These are phyloP conservation scores for Grapholita molesta DNA, from an alignment of 1,140 invertebrate species.

Conservation along the genomic window DNA sequence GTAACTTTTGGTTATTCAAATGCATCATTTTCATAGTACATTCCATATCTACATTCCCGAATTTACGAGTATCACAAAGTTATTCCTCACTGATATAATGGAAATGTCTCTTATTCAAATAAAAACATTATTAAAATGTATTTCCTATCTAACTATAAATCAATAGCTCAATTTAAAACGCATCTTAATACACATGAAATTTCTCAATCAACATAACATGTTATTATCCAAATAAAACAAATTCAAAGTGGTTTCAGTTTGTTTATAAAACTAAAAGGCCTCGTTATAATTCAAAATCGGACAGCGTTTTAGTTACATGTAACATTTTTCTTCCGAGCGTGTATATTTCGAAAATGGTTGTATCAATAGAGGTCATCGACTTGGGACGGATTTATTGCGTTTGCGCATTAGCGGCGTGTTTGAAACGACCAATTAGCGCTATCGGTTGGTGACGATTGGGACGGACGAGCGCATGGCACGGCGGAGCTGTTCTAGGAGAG, in stretches of 20 bases:
- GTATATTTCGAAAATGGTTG: neutral
- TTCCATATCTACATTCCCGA: too few species aligned
- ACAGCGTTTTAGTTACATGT: neutral
- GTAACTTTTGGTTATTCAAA: too few species aligned
- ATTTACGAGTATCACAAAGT: too few species aligned
- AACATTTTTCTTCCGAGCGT: neutral
- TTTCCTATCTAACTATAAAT: neutral
- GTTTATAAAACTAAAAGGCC: neutral
- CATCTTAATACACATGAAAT: neutral
- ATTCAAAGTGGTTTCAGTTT: neutral
- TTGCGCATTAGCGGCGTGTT: constrained; percentile 63
- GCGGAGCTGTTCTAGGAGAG: constrained; percentile 20
- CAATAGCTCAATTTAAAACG: neutral
- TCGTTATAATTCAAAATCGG: neutral
- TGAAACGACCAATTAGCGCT: constrained; percentile 68
- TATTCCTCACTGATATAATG: too few species aligned
- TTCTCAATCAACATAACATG: neutral
- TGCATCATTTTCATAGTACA: too few species aligned
- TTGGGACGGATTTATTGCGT: constrained; percentile 46
- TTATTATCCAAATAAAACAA: neutral
- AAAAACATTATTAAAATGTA: neutral
- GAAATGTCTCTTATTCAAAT: neutral
- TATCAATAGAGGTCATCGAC: constrained; percentile 35
- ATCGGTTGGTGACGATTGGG: constrained; percentile 62
- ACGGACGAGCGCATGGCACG: constrained; percentile 39